These are phyloP conservation scores for Cyclophora albipunctata DNA, from an alignment of 2,888 invertebrate species.

Conservation along the genomic window DNA sequence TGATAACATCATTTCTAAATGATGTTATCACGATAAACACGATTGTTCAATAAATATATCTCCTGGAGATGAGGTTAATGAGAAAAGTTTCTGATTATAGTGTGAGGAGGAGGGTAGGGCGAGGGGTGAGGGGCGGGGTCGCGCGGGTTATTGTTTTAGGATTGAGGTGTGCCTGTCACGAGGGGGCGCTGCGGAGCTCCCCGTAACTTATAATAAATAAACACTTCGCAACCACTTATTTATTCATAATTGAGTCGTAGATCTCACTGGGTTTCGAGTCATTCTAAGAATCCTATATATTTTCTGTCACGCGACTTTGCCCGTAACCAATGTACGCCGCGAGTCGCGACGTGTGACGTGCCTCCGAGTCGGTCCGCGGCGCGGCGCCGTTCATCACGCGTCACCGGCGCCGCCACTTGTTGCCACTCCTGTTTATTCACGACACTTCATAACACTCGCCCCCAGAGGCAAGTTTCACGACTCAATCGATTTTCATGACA, in stretches of 20 bases:
- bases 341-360: neutral
- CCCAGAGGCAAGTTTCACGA: neutral
- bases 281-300: too few relatives aligned
- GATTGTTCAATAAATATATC: slow-evolving; percentile 1
- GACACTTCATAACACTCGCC: neutral
- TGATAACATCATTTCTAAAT: too few relatives aligned
- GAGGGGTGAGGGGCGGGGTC: slow-evolving; percentile 1
- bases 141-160: slow-evolving; percentile 6
- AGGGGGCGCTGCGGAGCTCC: neutral
- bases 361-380: neutral
- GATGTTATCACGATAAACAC: too few relatives aligned
- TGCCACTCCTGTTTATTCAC: neutral
- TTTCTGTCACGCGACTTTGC: too few relatives aligned
- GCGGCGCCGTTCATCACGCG: neutral
- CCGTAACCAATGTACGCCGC: neutral
- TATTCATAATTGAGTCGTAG: too few relatives aligned
- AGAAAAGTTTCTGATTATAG: slow-evolving; percentile 10
- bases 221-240: neutral
- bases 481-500: neutral
- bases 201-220: neutral
- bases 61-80: slow-evolving; percentile 2
- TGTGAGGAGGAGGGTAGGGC: neutral
- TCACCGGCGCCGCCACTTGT: neutral
- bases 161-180: slow-evolving; percentile 1
- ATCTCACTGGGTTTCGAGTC: too few relatives aligned